A percentile compares a stretch with the other conserved stretches of the same genome.
Conservation (phyloP, 2,113 vertebrate species). For the cat (Felis catus) region F.catus_Fca126_mat1.0 CM031423.1:81587501-81588000, state of each 20-base stretch:
- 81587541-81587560: neutral
- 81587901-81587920: neutral
- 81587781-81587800: neutral
- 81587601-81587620: neutral
- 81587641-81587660: neutral
- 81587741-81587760: neutral
- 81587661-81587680: neutral
- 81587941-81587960: neutral
- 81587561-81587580: neutral
- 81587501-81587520: neutral
- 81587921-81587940: neutral
- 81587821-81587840: too few relatives aligned
- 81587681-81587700: neutral
- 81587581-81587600: neutral
- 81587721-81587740: neutral
- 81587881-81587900: too few relatives aligned
- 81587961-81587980: neutral
- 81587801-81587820: neutral
- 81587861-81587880: neutral
- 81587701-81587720: too few relatives aligned
- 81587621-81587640: neutral
- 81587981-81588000: neutral
- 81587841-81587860: neutral
- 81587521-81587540: neutral
- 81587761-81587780: neutral